phyloP scores from a whole-genome alignment of 2,888 invertebrate species.

The Brachylomia viminalis region DNA sequence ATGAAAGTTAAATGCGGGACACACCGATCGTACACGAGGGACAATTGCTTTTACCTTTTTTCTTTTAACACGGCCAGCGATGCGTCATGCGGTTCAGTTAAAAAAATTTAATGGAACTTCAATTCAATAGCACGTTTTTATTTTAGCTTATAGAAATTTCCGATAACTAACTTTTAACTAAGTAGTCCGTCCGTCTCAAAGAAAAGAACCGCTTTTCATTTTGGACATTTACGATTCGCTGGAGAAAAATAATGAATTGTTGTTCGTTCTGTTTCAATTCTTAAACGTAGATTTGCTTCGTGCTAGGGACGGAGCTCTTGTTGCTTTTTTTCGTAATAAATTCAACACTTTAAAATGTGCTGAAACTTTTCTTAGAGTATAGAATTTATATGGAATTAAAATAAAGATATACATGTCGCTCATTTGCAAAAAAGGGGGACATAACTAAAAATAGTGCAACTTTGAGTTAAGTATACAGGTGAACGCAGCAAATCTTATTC shows the following conservation, averaged over 20 bases:
- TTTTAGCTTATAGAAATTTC: neutral
- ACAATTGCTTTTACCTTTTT: neutral
- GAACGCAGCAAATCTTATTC: no score
- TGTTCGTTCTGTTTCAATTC: conserved; percentile 18
- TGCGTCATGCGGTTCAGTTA: neutral
- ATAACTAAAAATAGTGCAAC: no score
- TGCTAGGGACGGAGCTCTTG: neutral
- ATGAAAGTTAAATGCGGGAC: conserved; percentile 3
- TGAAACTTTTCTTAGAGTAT: neutral
- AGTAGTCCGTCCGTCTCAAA: neutral
- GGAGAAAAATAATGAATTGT: conserved; percentile 19
- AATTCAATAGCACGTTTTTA: neutral
- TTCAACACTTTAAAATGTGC: neutral
- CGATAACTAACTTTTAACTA: neutral
- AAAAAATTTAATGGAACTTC: neutral
- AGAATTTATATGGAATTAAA: neutral
- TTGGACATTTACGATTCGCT: conserved; percentile 4
- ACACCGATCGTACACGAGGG: neutral
- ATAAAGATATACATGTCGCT: no score
- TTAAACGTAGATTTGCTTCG: neutral
- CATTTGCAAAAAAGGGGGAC: no score
- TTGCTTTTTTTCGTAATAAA: conserved; percentile 5
- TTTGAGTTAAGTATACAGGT: no score
- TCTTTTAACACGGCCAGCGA: neutral
- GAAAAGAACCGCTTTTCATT: conserved; percentile 13